Percentiles rank a stretch among this genome's conserved stretches.
Conservation (phyloP, 2,888 invertebrate species). For the Phasia obesa region DNA sequence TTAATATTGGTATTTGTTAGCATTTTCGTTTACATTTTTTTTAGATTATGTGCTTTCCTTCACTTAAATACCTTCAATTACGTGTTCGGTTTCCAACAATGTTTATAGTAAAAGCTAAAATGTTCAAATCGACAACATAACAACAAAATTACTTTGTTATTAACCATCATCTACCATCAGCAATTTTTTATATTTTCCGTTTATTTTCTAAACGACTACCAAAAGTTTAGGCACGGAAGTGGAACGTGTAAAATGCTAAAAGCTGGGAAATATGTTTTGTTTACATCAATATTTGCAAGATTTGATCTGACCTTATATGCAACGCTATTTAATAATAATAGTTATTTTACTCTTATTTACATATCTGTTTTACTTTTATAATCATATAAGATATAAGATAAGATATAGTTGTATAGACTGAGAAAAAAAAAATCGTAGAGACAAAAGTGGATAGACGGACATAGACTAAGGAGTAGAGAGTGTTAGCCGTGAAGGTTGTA, state of each 20-base stretch:
- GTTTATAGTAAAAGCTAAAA: conserved; percentile 25
- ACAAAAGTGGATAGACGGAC: too few species aligned
- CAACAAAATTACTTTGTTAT: conserved; percentile 10
- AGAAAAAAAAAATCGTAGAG: too few species aligned
- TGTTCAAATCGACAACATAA: neutral
- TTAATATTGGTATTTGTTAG: conserved; percentile 49
- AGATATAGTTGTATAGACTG: too few species aligned
- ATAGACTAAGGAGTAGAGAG: too few species aligned
- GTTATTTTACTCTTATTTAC: too few species aligned
- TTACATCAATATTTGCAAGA: too few species aligned
- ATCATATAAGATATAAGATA: too few species aligned
- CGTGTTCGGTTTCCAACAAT: conserved; percentile 12
- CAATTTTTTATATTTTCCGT: neutral
- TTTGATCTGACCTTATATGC: too few species aligned
- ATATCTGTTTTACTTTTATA: too few species aligned
- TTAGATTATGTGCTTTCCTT: conserved; percentile 8
- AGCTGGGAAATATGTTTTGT: too few species aligned
- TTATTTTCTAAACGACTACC: conserved; percentile 42
- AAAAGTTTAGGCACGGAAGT: conserved; percentile 4
- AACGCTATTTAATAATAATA: too few species aligned
- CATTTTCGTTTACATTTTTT: neutral
- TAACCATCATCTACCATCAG: conserved; percentile 36
- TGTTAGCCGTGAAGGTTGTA: too few species aligned
- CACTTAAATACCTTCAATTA: conserved; percentile 50
- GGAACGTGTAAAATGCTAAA: conserved; percentile 1